These are phyloP conservation scores for Acromyrmex echinatior DNA, from an alignment of 1,140 invertebrate genomes.

Conservation along the genomic window DNA sequence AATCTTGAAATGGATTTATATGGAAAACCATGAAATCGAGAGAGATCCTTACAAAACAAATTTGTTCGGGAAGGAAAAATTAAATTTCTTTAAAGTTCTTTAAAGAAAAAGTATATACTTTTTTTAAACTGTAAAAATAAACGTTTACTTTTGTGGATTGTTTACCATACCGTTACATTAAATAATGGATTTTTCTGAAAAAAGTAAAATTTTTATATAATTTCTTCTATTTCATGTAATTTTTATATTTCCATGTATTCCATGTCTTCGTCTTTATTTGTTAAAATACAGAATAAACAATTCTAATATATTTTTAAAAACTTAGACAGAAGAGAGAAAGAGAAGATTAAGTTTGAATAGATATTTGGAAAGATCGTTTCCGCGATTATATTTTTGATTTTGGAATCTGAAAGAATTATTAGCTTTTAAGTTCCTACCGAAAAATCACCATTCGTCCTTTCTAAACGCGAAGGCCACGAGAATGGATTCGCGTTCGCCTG, in stretches of 20 bases:
- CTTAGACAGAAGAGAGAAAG: too few relatives aligned
- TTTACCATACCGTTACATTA: background rate
- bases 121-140: conserved; percentile 4
- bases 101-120: background rate
- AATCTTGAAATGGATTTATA: conserved; percentile 14
- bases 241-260: background rate
- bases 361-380: background rate
- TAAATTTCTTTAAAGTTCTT: conserved; percentile 3
- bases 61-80: conserved; percentile 7
- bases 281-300: background rate
- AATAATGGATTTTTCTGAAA: background rate
- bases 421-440: background rate
- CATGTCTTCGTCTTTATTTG: background rate
- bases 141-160: background rate
- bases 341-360: too few relatives aligned
- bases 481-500: conserved; percentile 44
- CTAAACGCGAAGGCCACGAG: background rate
- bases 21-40: conserved; percentile 5
- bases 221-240: background rate
- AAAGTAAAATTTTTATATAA: background rate
- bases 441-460: conserved; percentile 5
- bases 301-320: background rate
- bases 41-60: background rate
- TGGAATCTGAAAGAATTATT: background rate
- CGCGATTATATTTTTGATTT: background rate